Evolutionary conservation across 2,113 vertebrate species (phyloP).

Genomic region (Phrynocephalus versicolor): DNA sequence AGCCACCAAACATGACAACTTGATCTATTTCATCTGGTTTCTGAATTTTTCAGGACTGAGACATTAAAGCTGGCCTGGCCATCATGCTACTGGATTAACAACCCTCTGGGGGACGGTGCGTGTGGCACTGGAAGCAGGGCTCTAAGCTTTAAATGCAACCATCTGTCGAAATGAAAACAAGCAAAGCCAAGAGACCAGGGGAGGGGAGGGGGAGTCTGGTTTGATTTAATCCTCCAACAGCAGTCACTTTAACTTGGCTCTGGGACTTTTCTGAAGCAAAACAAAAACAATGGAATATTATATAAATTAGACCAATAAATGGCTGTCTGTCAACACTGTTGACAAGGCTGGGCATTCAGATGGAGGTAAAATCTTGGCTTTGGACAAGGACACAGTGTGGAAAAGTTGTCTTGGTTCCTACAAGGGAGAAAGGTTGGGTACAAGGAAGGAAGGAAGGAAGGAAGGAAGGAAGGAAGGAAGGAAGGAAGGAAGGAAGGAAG

Average conservation of each 20-base stretch:
- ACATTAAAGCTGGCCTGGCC: not conserved
- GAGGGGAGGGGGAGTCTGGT: not conserved
- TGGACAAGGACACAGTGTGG: not conserved
- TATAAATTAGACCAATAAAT: not conserved
- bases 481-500: too few relatives aligned
- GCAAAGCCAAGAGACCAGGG: not conserved
- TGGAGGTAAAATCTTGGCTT: not conserved
- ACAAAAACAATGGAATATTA: not conserved
- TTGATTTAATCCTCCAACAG: conserved; percentile 19
- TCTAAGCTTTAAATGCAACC: conserved; percentile 10
- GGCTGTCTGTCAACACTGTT: not conserved
- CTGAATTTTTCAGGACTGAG: not conserved
- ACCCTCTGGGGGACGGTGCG: not conserved
- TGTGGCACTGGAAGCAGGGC: not conserved
- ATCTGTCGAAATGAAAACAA: conserved; percentile 1
- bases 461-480: too few relatives aligned
- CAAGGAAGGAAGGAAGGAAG: too few relatives aligned
- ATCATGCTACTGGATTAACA: not conserved
- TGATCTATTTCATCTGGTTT: not conserved
- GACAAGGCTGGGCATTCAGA: not conserved
- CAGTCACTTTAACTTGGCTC: not conserved
- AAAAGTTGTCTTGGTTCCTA: not conserved
- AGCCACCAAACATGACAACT: not conserved
- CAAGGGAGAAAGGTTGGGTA: too few relatives aligned
- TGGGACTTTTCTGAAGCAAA: not conserved